Evolutionary conservation across 2,888 invertebrate species (phyloP), one percentile per base, ranked within the genome.

Genomic region (Apodemia hepburni): DNA sequence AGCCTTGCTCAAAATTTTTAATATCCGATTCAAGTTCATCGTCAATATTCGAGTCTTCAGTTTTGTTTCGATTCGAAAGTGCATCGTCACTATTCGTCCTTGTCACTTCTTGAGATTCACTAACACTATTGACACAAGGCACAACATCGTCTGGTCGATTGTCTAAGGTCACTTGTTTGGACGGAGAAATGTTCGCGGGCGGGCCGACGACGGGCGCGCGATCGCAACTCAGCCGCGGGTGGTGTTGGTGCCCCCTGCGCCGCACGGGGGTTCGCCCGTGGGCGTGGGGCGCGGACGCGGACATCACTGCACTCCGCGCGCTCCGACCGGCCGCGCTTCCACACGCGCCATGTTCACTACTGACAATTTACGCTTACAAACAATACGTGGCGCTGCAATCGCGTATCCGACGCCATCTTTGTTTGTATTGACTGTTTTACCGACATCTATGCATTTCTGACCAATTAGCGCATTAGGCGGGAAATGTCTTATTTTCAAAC

Each of bases 221-320:
- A 73, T 92, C 88, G 72, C 93, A 93, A 78, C 93, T 84, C 79
- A 94, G 93, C 69, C 95, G 94, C 80, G 95, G 95, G 90, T 95
- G 95, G 87, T 95, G 95, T 85, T 95, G 95, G 84, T 95, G 95
- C 71, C 95, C 95, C 84, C 95, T 93, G 82, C 95, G 94, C 84
- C 92, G 93, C 78, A 85, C 92, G 85, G 91, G 92, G 90, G 85
- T 92, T 92, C 90, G 93, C 89, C 90, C 92, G 87, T 83, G 86
- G 84, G 88, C 87, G 90, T 92, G 88, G 91, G 92, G 87, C 86
- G 87, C 86, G 84, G 92, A 84, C 85, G 86, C 86, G 85, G 93
- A 93, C 93, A 93, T 93, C 74, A 86, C 87, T 87, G 84, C 78
- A 75, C 81, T 75, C 77, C 77, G 79, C 85, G 83, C 86, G 80